Evolutionary conservation across 2,113 vertebrate genomes (phyloP), one percentile per base, ranked within the genome.

Genomic region (Meriones unguiculatus): DNA sequence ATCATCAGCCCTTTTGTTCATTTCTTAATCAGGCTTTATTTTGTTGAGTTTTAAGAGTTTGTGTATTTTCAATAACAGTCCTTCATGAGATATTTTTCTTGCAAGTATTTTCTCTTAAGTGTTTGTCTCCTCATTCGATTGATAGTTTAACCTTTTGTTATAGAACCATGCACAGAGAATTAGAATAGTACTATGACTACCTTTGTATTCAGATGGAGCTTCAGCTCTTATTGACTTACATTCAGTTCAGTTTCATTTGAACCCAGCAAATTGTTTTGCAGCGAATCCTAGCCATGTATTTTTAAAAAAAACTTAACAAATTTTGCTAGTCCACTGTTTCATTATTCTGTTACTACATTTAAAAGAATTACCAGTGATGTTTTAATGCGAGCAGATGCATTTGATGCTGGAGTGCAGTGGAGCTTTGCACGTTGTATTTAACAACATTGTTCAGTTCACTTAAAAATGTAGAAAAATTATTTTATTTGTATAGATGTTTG

Each of bases 21-120:
- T 89, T 76, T 76, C 38, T 76, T 46, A 76, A 75, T 75, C 35
- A 73, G 24, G 4, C 22, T 88, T 38, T 75, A 46, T 62, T 59
- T 75, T 82, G 54, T 75, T 75, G 85, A 17, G n/a, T 89, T 88
- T n/a, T 52, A 52, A 87, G 64, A 52, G 67, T 57, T 72, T 73
- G 85, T 72, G 41, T 78, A 80, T 91, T 95, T 95, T 80, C 20
- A 57, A 28, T 91, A 54, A 59, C 22, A 69, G 14, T 73, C 54
- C 64, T 69, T 87, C 12, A 35, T 82, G 65, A 87, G 46, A 25
- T 54, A 72, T 14, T 7, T 69, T 15, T 59, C 77, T 95, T 76
- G 50, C 28, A 54, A 20, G 28, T 80, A 20, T 54, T 80, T 80
- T 54, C 15, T 78, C 50, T 50, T 5, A 54, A 20, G 30, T 78